Conservation (phyloP, 2,888 invertebrate genomes). For the Microchrysa polita region DNA sequence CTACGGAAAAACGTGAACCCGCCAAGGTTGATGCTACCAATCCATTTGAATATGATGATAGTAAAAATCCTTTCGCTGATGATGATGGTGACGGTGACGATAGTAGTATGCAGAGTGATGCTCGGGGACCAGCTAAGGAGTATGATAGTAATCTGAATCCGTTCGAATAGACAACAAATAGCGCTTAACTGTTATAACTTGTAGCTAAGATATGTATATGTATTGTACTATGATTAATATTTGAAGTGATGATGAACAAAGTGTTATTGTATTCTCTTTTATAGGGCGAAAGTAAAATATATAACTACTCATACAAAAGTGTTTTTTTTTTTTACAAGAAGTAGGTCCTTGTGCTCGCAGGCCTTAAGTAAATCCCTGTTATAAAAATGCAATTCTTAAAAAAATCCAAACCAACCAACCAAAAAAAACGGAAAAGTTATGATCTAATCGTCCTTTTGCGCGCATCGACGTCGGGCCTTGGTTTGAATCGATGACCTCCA, state of each 20-base stretch:
- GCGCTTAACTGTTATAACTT: background rate
- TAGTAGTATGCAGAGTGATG: conserved; percentile 52
- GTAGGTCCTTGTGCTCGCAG: too few relatives aligned
- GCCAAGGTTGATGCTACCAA: conserved; percentile 40
- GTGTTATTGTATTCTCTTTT: conserved; percentile 8
- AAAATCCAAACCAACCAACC: too few relatives aligned
- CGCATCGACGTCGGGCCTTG: too few relatives aligned
- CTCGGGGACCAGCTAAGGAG: conserved; percentile 68
- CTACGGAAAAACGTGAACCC: background rate
- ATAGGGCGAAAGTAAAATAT: conserved; percentile 18
- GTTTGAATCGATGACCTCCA: too few relatives aligned
- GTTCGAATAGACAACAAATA: conserved; percentile 62
- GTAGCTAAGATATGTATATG: too few relatives aligned
- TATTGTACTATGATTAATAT: background rate
- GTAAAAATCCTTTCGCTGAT: conserved; percentile 62
- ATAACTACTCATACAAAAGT: too few relatives aligned
- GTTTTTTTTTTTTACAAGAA: too few relatives aligned
- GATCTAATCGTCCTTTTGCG: too few relatives aligned
- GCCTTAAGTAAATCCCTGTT: too few relatives aligned
- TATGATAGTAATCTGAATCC: conserved; percentile 83
- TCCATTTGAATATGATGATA: conserved; percentile 53
- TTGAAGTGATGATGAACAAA: background rate
- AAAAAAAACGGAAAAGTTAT: too few relatives aligned
- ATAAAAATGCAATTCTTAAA: too few relatives aligned
- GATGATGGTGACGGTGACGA: conserved; percentile 65